Conservation (phyloP, 2,888 invertebrate species). For the Maniola hyperantus region DNA sequence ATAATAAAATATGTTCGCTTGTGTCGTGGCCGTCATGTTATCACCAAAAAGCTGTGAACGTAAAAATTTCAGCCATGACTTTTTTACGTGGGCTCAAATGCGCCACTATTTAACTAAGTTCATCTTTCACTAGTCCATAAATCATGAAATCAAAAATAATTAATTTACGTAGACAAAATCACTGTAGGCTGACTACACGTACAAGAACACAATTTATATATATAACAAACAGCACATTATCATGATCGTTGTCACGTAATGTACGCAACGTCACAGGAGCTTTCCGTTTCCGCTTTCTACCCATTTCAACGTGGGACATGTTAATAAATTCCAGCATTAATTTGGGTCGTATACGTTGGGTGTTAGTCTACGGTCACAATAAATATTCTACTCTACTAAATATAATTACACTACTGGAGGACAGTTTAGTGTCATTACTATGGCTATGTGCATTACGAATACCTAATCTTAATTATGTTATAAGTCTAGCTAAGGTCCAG, state of each 20-base stretch:
- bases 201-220: neutral
- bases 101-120: neutral
- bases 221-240: neutral
- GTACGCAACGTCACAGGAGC: conserved; percentile 14
- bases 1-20: too few species aligned
- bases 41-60: too few species aligned
- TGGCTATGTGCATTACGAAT: neutral
- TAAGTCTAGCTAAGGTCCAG: neutral
- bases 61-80: too few species aligned
- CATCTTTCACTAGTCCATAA: neutral
- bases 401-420: neutral
- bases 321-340: conserved; percentile 19
- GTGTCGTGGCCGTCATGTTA: too few species aligned
- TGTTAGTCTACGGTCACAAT: conserved; percentile 10
- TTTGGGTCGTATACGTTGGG: conserved; percentile 10
- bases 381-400: conserved; percentile 1
- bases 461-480: neutral
- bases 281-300: conserved; percentile 15
- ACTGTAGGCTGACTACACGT: neutral
- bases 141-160: neutral
- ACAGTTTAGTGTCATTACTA: neutral
- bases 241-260: conserved; percentile 9
- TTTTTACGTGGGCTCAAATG: too few species aligned
- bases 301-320: conserved; percentile 16
- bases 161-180: neutral